Base-by-base conservation (phyloP, 2,888 invertebrate genomes). In the Meandrusa payeni region DNA sequence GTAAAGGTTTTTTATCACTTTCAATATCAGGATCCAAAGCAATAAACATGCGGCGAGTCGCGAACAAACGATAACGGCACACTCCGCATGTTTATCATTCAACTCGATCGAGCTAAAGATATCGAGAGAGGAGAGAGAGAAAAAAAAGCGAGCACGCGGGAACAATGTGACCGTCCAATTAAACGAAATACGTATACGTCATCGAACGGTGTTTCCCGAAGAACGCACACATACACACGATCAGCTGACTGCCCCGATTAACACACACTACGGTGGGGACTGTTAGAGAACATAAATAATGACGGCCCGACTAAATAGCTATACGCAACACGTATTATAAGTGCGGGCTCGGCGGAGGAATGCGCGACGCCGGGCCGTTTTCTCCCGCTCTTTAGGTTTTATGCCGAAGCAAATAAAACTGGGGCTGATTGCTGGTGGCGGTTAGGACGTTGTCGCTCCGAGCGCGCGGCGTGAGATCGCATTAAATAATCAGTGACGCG, bases 211-310 rank as follows among this genome's bases (percentile, higher is more conserved):
- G 87, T 87, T 87, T 86, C 87, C 87, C 87, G 81, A 87, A 85
- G 87, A 86, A 86, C 87, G 87, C 77, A 56, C 51, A 47, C 52
- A 48, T 47, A 37, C 53, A 78, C 76, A 75, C 9, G 76, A 85
- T 82, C 86, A 87, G 86, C 86, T 86, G 86, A 86, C 79, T 86
- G 86, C 86, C 86, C 86, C 79, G 86, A 87, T 87, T 86, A 85
- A 86, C 86, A 69, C 86, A 85, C 85, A 86, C 86, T 75, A 81
- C 69, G 65, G 67, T 4, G 10, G 65, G 68, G 76, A 76, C 78
- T 82, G 86, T 85, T 85, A 85, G 85, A 85, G 85, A 86, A 85
- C 86, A 87, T 87, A 87, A 86, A 87, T 87, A 87, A 87, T 87
- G 86, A 86, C 82, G 78, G 76, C 83, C 82, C 78, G 83, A 81